phyloP scores from a whole-genome alignment of 2,888 invertebrate species.

The Apamea crenata region DNA sequence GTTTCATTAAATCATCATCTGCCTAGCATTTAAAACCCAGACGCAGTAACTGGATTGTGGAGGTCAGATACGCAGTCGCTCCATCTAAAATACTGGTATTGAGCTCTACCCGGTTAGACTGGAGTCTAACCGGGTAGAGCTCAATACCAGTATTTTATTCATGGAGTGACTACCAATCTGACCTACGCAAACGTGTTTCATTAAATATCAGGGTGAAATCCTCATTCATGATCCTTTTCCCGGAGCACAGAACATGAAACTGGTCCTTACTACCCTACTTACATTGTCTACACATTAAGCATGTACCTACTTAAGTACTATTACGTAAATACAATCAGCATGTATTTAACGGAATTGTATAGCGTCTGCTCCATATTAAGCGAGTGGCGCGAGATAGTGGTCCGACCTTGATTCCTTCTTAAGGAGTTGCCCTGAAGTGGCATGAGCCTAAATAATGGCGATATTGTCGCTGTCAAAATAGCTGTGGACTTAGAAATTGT shows the following conservation, averaged over 20 bases:
- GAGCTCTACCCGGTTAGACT: too few species aligned
- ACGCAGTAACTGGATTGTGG: too few species aligned
- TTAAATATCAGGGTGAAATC: background rate
- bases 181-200: background rate
- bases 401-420: slow-evolving; percentile 66
- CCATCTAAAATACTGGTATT: too few species aligned
- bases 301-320: slow-evolving; percentile 1
- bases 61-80: too few species aligned
- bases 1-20: background rate
- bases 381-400: slow-evolving; percentile 57
- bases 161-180: background rate
- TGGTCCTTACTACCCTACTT: background rate
- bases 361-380: slow-evolving; percentile 61
- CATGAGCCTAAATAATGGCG: slow-evolving; percentile 54
- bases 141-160: background rate
- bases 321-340: slow-evolving; percentile 49
- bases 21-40: too few species aligned
- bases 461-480: slow-evolving; percentile 57
- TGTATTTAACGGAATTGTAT: slow-evolving; percentile 56
- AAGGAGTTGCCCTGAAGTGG: slow-evolving; percentile 61
- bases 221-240: background rate
- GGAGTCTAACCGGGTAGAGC: too few species aligned
- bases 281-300: background rate
- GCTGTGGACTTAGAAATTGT: slow-evolving; percentile 26
- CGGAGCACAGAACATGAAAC: background rate